These are phyloP conservation scores for Periplaneta americana DNA, from an alignment of 1,140 invertebrate species.

Conservation along the genomic window DNA sequence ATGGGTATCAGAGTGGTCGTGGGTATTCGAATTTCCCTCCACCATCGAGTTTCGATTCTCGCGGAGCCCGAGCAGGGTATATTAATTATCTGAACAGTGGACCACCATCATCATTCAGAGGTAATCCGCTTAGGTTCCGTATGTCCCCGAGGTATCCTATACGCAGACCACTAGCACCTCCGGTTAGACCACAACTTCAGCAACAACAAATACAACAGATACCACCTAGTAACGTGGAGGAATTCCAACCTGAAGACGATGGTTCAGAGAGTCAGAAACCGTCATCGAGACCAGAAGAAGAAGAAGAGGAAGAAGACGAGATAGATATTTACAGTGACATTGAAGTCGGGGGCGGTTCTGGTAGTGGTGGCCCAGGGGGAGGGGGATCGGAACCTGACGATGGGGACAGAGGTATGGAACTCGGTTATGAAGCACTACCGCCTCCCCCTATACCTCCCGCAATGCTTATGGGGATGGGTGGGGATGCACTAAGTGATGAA, in stretches of 20 bases:
- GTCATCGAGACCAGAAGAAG: background rate
- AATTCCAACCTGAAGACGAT: conserved; percentile 1
- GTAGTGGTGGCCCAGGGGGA: conserved; percentile 4
- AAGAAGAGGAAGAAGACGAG: conserved; percentile 30
- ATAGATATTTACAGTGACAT: conserved; percentile 50
- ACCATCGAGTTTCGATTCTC: conserved; percentile 8
- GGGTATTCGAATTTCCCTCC: background rate
- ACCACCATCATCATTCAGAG: background rate
- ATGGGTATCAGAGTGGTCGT: conserved; percentile 8
- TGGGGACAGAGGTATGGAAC: conserved; percentile 3
- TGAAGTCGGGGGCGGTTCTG: conserved; percentile 28
- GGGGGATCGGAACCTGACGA: conserved; percentile 16
- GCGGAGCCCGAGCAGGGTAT: conserved; percentile 11
- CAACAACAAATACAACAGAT: conserved; percentile 4
- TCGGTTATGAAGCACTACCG: conserved; percentile 12
- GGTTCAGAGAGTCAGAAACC: background rate
- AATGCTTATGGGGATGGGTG: conserved; percentile 10
- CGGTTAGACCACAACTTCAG: conserved; percentile 2
- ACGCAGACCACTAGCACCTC: background rate
- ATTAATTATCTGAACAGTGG: conserved; percentile 1
- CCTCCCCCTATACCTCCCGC: conserved; percentile 17
- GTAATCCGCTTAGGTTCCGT: conserved; percentile 14
- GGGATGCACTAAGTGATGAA: conserved; percentile 13
- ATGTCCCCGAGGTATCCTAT: conserved; percentile 6
- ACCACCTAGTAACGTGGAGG: background rate